Evolutionary conservation across 2,113 vertebrate genomes (phyloP), one percentile per base, ranked within the genome.

Genomic region (Eurypyga helias): DNA sequence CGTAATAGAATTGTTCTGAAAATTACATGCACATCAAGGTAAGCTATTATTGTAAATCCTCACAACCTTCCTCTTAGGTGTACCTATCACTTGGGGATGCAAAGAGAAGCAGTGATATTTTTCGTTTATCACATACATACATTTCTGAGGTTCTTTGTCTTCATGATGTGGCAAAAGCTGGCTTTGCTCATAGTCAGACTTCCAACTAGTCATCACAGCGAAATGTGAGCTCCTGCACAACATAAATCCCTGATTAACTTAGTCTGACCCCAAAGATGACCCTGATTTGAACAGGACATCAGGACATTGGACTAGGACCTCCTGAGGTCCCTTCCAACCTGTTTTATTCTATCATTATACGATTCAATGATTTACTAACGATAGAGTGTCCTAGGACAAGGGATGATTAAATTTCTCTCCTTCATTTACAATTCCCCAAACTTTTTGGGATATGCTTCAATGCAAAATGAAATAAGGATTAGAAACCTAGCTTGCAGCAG

Each of bases 401-500:
- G 12, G 19, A 71, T 38, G 29, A 85, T 89, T 95, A 84, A 48
- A 82, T 87, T 91, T 87, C 18, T 81, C 18, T 55, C 57, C 67
- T 87, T 87, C 43, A 79, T 94, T 93, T 96, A 64, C 21, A 76
- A 36, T 79, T 94, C 65, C 38, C 41, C 70, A 70, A 34, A 82
- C 46, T 57, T 96, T 95, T 91, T 31, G 52, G 81, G 45, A 87
- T 85, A 85, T 79, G 52, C 61, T 89, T 48, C 69, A 91, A 46
- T 45, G 65, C 18, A 95, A 93, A 94, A 89, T 91, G 61, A 87
- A 96, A 84, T 87, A 92, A 82, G 57, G 45, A 89, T 93, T 91
- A 93, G 61, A 91, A 89, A 91, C 57, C 10, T 60, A 82, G 57
- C 48, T 84, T 82, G 60, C 48, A 89, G 70, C 61, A 79, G 11